Percentiles rank a stretch among this genome's conserved stretches.
Evolutionary conservation across 1,140 invertebrate species (phyloP).

Genomic region (Tribolium madens): DNA sequence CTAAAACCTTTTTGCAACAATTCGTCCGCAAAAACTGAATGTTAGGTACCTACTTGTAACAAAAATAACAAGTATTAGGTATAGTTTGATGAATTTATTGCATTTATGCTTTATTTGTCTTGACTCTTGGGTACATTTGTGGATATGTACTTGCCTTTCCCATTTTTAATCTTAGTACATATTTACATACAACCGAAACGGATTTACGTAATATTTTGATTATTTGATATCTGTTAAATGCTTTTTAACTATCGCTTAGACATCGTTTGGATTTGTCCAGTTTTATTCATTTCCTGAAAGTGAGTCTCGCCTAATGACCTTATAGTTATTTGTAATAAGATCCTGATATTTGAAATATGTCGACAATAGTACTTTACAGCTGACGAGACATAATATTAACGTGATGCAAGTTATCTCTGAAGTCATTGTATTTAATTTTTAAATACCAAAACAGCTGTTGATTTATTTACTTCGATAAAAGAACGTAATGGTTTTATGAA

Average conservation of each 20-base stretch:
- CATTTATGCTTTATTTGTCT: not conserved
- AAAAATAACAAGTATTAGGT: too few relatives aligned
- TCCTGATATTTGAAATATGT: slow-evolving; percentile 1
- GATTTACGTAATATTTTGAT: not conserved
- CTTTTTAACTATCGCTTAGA: too few relatives aligned
- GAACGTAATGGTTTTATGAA: not conserved
- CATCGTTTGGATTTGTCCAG: too few relatives aligned
- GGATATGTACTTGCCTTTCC: not conserved
- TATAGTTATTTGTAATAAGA: slow-evolving; percentile 2
- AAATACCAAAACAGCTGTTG: slow-evolving; percentile 17
- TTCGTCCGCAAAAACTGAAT: too few relatives aligned
- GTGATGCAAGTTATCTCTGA: slow-evolving; percentile 9
- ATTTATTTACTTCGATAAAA: slow-evolving; percentile 24
- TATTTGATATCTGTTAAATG: not conserved
- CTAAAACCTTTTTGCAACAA: too few relatives aligned
- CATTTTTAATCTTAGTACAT: not conserved
- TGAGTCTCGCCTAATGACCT: not conserved
- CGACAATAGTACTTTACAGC: not conserved
- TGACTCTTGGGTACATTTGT: not conserved
- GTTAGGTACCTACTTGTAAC: too few relatives aligned
- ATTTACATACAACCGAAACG: not conserved
- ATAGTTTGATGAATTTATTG: not conserved
- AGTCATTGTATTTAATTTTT: slow-evolving; percentile 29
- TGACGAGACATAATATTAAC: slow-evolving; percentile 2
- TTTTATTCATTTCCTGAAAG: not conserved